A percentile compares a stretch with the other conserved stretches of the same genome.
Conservation (phyloP, 2,888 invertebrate species). For the Marasmarcha lunaedactyla region DNA sequence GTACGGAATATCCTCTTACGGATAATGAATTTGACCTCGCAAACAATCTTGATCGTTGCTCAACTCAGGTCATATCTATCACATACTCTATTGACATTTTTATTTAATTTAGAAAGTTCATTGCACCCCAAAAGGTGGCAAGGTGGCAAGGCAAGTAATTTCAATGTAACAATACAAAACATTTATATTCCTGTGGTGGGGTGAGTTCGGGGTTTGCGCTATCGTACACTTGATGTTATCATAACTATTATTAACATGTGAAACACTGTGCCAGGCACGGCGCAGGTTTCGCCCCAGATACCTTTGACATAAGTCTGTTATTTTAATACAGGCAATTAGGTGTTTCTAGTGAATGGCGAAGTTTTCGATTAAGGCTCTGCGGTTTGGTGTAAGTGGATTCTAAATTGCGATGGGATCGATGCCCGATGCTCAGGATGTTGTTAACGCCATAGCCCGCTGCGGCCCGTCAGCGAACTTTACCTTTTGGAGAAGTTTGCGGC, state of each 20-base stretch:
- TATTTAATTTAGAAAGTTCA: not conserved
- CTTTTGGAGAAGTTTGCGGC: too few relatives aligned
- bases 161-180: constrained; percentile 18
- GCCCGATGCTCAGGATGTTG: too few relatives aligned
- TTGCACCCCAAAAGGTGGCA: constrained; percentile 4
- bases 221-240: constrained; percentile 68
- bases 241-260: constrained; percentile 71
- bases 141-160: constrained; percentile 24
- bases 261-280: constrained; percentile 56
- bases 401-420: constrained; percentile 36
- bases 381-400: constrained; percentile 65
- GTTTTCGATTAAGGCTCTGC: constrained; percentile 60
- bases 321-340: constrained; percentile 69
- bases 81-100: not conserved
- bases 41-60: too few relatives aligned
- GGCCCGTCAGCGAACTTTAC: too few relatives aligned
- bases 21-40: too few relatives aligned
- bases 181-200: constrained; percentile 15
- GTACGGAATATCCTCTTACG: too few relatives aligned
- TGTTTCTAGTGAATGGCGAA: constrained; percentile 38
- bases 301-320: constrained; percentile 68
- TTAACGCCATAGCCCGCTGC: too few relatives aligned
- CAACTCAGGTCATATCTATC: too few relatives aligned
- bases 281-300: constrained; percentile 54
- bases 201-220: constrained; percentile 34